Evolutionary conservation across 2,113 vertebrate genomes (phyloP).

Genomic region (Mohoua ochrocephala): DNA sequence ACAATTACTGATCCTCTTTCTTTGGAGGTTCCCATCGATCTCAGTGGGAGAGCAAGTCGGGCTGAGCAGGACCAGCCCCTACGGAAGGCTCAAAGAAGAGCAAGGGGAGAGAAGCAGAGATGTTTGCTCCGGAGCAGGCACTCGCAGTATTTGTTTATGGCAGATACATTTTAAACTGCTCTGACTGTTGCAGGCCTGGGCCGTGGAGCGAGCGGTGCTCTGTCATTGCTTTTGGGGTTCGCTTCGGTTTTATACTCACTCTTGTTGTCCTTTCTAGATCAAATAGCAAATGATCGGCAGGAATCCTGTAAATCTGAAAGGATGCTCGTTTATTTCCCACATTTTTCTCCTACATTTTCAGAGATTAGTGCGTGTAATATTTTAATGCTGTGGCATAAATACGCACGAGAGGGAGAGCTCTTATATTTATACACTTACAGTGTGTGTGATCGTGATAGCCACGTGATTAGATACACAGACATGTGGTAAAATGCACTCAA

Average conservation of each 20-base stretch:
- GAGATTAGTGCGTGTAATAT: constrained; percentile 12
- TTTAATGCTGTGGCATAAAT: constrained; percentile 54
- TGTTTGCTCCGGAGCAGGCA: neutral
- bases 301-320: constrained; percentile 4
- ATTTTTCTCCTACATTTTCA: constrained; percentile 39
- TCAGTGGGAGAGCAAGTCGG: neutral
- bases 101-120: neutral
- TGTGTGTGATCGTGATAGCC: neutral
- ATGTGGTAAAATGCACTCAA: neutral
- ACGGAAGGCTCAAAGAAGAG: neutral
- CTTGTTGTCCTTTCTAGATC: constrained; percentile 10
- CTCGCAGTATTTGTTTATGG: neutral
- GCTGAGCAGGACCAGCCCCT: neutral
- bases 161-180: neutral
- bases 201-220: neutral
- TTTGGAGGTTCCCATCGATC: neutral
- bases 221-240: neutral
- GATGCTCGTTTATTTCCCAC: constrained; percentile 33
- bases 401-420: neutral
- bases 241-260: neutral
- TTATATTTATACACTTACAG: neutral
- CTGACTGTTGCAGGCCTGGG: neutral
- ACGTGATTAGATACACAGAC: neutral
- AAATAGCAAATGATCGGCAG: constrained; percentile 49
- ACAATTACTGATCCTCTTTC: neutral